Evolutionary conservation across 64 coral and sea anemone species (phyloP), one percentile per base, ranked within the genome.

Genomic region (Anthopleura sola): DNA sequence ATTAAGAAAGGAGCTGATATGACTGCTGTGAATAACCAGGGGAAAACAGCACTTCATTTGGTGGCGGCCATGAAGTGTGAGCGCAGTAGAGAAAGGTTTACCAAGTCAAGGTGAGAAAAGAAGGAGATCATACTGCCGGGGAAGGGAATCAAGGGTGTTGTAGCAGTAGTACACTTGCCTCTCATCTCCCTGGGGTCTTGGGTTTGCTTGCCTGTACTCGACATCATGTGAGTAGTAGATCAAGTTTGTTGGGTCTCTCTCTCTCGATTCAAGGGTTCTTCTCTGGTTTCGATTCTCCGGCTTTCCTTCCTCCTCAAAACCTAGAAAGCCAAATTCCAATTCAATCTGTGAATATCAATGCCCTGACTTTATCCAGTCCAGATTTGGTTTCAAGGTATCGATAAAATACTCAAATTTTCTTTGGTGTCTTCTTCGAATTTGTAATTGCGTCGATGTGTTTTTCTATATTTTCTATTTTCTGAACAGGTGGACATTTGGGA

Each of bases 1-100:
- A 80, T 95, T 5, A 89, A 87, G 58, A 92, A 92, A 46, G 85
- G 85, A 37, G 87, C 78, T 26, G 87, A 95, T 24, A 87, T 89
- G 16, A 86, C 68, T 10, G 90, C 90, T 58, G 68, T 76, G 14
- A 91, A 95, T 36, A 57, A 82, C 28, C 90, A 92, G 20, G 94
- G 90, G 2, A 88, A 82, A 15, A 92, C 94, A 10, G 85, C 85
- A 28, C 49, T 95, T 33, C 90, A 95, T 55, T 34, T 95, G 34
- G 91, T 91, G 15, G 77, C 55, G 6, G 56, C 55, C 77, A 85
- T 91, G 39, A 86, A 85, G 23, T 91, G 89, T 82, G 89, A 91
- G 33, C 84, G 89, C 11, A 86, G 83, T 16, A 85, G 75, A 69
- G 89, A 84, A 82, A 91, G 82, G 34, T 83, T 83, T 56, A 91